A percentile compares a stretch with the other conserved stretches of the same genome.
phyloP scores from a whole-genome alignment of 1,140 invertebrate species.

The Hylyphantes graminicola region DNA sequence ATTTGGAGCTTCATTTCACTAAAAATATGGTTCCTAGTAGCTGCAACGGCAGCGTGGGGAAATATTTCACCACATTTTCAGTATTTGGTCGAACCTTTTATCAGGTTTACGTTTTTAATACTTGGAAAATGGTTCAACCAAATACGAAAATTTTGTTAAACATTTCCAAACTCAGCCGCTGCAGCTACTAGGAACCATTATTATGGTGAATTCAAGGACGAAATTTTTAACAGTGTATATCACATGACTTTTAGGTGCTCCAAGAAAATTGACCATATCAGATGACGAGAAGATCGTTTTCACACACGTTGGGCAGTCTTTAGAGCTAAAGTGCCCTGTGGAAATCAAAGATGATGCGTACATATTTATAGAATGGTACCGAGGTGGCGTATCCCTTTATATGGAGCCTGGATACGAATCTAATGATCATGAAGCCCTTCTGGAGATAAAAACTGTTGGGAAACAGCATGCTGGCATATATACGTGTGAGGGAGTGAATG shows the following conservation, averaged over 20 bases:
- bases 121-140: too few relatives aligned
- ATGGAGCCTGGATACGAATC: slow-evolving; percentile 25
- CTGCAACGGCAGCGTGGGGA: too few relatives aligned
- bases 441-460: slow-evolving; percentile 27
- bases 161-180: too few relatives aligned
- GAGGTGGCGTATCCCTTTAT: not conserved
- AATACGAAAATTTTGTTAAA: too few relatives aligned
- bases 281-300: slow-evolving; percentile 36
- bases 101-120: too few relatives aligned
- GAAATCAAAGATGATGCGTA: not conserved
- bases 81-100: too few relatives aligned
- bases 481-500: slow-evolving; percentile 40
- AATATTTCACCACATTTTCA: too few relatives aligned
- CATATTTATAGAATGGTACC: slow-evolving; percentile 30
- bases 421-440: slow-evolving; percentile 4
- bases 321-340: slow-evolving; percentile 28
- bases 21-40: too few relatives aligned
- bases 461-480: slow-evolving; percentile 20
- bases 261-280: slow-evolving; percentile 3
- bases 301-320: slow-evolving; percentile 3
- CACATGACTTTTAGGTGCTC: slow-evolving; percentile 26
- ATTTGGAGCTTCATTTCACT: too few relatives aligned
- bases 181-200: too few relatives aligned
- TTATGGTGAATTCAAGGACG: too few relatives aligned
- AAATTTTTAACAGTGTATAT: too few relatives aligned